A percentile compares a stretch with the other conserved stretches of the same genome.
Conservation (phyloP, 2,113 vertebrate species). For the Poeciliopsis turrubarensis region DNA sequence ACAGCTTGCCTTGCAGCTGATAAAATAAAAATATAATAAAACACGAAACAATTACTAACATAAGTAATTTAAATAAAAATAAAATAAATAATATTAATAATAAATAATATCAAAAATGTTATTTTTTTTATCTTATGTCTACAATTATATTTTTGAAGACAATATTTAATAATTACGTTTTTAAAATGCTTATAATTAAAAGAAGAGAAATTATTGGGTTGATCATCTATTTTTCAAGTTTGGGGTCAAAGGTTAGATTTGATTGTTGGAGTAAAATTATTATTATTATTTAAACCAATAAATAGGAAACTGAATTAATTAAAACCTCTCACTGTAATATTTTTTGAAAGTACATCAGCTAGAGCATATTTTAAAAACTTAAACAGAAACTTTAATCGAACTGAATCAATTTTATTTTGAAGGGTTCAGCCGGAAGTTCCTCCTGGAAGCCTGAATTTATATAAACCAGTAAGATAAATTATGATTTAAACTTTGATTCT, state of each 20-base stretch:
- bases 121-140: not conserved
- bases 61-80: no score
- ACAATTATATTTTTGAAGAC: not conserved
- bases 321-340: not conserved
- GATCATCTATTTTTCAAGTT: not conserved
- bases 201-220: not conserved
- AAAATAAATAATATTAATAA: no score
- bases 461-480: not conserved
- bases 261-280: not conserved
- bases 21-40: no score
- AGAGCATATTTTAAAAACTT: no score
- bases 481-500: not conserved
- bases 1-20: no score
- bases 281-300: not conserved
- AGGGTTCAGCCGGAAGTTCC: slow-evolving; percentile 22
- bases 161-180: not conserved
- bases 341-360: not conserved
- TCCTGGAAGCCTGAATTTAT: not conserved
- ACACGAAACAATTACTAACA: no score
- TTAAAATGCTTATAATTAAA: not conserved
- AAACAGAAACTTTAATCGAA: not conserved
- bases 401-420: slow-evolving; percentile 37
- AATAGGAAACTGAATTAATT: not conserved
- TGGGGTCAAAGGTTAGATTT: not conserved
- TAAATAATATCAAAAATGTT: no score